Base-by-base conservation (phyloP, 2,888 invertebrate species). In the Gymnosoma rotundatum region DNA sequence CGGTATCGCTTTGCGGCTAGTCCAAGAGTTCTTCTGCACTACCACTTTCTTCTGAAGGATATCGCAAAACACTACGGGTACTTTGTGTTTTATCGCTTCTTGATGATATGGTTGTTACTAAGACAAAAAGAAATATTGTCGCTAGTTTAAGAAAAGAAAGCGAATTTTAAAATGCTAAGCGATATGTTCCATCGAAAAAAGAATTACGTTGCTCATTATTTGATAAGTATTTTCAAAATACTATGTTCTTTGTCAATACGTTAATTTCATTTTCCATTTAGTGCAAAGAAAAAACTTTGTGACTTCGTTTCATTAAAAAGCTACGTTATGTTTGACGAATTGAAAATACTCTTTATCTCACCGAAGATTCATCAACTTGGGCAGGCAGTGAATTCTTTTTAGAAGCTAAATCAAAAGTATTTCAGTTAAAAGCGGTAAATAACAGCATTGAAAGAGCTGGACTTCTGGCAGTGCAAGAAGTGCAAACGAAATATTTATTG, bases 371-470 rank as follows among this genome's bases (percentile, higher is more conserved):
- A n/a, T n/a, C n/a, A 42, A 9, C 42, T 42, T 42, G 42, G 42
- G 48, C n/a, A 4, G 48, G 12, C 16, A 48, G 48, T 48, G 48
- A 14, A 48, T 48, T 16, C 48, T 48, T 25, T 56, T 56, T 21
- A 4, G 21, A 4, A 25, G 69, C 69, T 56, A 69, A 69, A 54
- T 54, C 52, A 69, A 69, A 69, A 69, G 54, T 52, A 18, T 38
- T 69, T 54, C 69, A 56, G 56, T 54, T 69, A 38, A 52, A 54
- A 54, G 69, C 20, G 18, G 52, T 69, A 36, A 69, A 69, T 69
- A 42, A 69, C 69, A 69, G 36, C 32, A 20, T 36, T 52, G 69
- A 69, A 56, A 69, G 56, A 38, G 42, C 69, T 69, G 69, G n/a
- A 54, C 32, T 56, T 69, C 52, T 56, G n/a, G n/a, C n/a, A n/a